Conservation (phyloP, 2,888 invertebrate genomes). For the Catocala sponsa region DNA sequence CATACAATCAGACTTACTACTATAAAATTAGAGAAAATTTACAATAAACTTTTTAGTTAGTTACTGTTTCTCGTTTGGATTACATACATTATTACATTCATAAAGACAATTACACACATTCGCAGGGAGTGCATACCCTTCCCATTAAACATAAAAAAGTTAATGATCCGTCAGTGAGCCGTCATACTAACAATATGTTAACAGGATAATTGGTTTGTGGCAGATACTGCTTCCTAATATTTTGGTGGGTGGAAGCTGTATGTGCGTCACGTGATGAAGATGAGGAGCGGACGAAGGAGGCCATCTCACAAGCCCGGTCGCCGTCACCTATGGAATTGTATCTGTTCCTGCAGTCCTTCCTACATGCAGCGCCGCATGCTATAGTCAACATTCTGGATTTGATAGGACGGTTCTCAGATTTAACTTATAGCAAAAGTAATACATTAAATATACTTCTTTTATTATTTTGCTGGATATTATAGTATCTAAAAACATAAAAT, state of each 20-base stretch:
- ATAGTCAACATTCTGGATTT: conserved; percentile 86
- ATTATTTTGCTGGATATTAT: neutral
- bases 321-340: conserved; percentile 93
- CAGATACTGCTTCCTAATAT: conserved; percentile 92
- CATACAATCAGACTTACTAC: too few species aligned
- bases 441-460: conserved; percentile 12
- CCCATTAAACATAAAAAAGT: too few species aligned
- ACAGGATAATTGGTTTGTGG: conserved; percentile 16
- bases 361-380: conserved; percentile 93
- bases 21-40: too few species aligned
- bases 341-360: conserved; percentile 92
- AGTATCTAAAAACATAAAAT: neutral
- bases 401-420: conserved; percentile 87
- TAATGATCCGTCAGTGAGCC: too few species aligned
- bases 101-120: too few species aligned
- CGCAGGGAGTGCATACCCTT: too few species aligned
- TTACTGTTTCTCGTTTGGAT: too few species aligned
- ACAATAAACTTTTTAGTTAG: too few species aligned
- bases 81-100: too few species aligned
- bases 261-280: conserved; percentile 85
- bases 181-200: neutral
- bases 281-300: conserved; percentile 88
- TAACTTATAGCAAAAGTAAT: conserved; percentile 90
- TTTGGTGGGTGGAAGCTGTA: conserved; percentile 92
- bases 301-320: conserved; percentile 87